Evolutionary conservation across 2,797 vertebrate genomes (phyloP).

Genomic region (Aplochiton taeniatus): DNA sequence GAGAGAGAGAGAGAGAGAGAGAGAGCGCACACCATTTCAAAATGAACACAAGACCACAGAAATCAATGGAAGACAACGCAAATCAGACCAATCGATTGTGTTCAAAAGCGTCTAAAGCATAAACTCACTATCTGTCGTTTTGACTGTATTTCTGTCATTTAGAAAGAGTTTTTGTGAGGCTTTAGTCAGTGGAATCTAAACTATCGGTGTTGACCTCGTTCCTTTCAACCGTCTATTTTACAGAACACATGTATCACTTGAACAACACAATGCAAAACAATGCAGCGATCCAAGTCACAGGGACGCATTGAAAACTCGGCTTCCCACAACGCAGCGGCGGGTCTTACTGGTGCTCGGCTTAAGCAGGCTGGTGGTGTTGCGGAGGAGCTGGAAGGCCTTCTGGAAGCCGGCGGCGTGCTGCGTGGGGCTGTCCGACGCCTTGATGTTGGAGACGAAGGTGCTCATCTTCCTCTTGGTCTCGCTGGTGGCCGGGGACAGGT

Average conservation of each 20-base stretch:
- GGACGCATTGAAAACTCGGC: not conserved
- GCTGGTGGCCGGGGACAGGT: constrained; percentile 95
- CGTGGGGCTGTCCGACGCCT: constrained; percentile 87
- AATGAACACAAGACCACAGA: not conserved
- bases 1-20: not conserved
- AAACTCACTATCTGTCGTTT: no score
- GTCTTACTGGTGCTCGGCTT: constrained; percentile 85
- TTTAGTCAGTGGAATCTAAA: no score
- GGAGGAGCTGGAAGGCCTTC: constrained; percentile 94
- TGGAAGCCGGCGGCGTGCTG: constrained; percentile 93
- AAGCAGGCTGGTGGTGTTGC: constrained; percentile 88
- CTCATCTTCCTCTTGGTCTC: constrained; percentile 98
- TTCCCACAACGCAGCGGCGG: constrained; percentile 1
- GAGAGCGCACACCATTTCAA: not conserved
- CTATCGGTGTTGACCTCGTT: no score
- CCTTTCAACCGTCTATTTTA: no score
- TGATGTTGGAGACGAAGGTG: constrained; percentile 89
- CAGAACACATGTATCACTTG: not conserved
- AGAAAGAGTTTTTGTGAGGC: no score
- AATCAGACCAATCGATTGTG: no score
- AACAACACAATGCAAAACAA: not conserved
- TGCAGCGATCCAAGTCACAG: not conserved
- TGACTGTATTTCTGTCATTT: no score
- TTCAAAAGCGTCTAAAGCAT: no score
- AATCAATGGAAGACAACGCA: not conserved